Percentiles rank a stretch among this genome's conserved stretches.
phyloP scores from a whole-genome alignment of 30 jellyfish, hydroid and myxozoan genomes.

The Nemopilema nomurai region DNA sequence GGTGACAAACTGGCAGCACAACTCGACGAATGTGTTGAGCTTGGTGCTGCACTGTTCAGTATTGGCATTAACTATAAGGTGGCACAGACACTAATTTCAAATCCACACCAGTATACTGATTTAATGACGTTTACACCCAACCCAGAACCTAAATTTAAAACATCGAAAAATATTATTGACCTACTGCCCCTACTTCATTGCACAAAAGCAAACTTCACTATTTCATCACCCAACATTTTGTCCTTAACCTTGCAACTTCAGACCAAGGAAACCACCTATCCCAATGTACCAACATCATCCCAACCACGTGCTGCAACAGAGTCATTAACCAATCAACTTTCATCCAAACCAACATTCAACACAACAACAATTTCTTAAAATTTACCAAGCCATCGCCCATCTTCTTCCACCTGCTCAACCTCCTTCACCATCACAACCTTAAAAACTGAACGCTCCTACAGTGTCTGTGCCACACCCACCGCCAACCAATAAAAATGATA shows the following conservation, averaged over 20 bases:
- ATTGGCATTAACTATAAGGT: slow-evolving; percentile 6
- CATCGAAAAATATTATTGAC: slow-evolving; percentile 3
- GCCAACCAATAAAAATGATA: background rate
- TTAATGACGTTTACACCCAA: slow-evolving; percentile 12
- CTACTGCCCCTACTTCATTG: background rate
- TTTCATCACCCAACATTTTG: background rate
- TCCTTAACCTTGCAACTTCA: background rate
- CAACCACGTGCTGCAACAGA: background rate
- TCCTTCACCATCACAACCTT: background rate
- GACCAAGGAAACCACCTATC: background rate
- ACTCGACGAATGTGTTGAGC: background rate
- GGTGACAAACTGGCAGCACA: background rate
- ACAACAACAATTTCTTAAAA: background rate
- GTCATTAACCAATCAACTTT: background rate
- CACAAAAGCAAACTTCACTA: background rate
- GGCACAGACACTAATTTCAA: slow-evolving; percentile 4
- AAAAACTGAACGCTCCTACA: background rate
- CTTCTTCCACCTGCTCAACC: background rate
- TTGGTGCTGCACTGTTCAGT: slow-evolving; percentile 17
- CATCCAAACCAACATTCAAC: background rate
- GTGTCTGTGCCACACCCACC: background rate
- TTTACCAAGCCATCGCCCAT: background rate
- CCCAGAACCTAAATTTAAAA: slow-evolving; percentile 19
- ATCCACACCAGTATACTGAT: background rate
- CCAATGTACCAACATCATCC: background rate